Base-by-base conservation (phyloP, 2,797 vertebrate species). In the Pachyuromys duprasi region DNA sequence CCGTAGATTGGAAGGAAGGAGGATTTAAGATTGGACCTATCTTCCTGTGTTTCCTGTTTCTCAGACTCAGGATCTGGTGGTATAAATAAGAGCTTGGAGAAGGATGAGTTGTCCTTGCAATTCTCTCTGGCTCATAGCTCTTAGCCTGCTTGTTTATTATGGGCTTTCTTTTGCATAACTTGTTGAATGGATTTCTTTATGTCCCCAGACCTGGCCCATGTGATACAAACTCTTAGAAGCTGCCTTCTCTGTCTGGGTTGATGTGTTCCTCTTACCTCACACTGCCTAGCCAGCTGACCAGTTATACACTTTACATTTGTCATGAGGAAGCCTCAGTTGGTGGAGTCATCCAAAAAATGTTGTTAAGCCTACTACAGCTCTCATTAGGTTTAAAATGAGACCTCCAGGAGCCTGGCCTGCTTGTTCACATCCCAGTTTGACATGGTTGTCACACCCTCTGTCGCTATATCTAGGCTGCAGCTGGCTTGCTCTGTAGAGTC, bases 351-450 rank as follows among this genome's bases (percentile, higher is more conserved):
- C 67, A 57, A 90, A 95, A 94, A 96, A 96, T 95, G 96, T 92
- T 93, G 97, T 42, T 96, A 97, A 96, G 97, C 93, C 96, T 74
- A 55, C 31, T 90, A 76, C 94, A 90, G 5, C 90, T 49, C 93
- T 95, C 93, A 86, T 94, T 93, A 95, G 87, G 84, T 90, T 84
- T 93, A 92, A 89, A 84, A 65, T 8, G 87, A 97, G 97, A 83
- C 87, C 60, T 93, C 91, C 3, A 17, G 92, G 91, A 94, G 80
- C 80, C 82, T 69, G 0, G 4, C 84, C 65, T 20, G 65, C 89
- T 60, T 70, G 86, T 42, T 67, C 87, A 33, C 45, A 2, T 94
- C 97, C 91, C 60, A 4, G 57, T 1, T 1, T 49, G 76, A 72
- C 20, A 28, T 8, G 60, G 67, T 36, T 49, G 86, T 80, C 93